phyloP scores from a whole-genome alignment of 2,888 invertebrate species.

The Aphrophora alni region DNA sequence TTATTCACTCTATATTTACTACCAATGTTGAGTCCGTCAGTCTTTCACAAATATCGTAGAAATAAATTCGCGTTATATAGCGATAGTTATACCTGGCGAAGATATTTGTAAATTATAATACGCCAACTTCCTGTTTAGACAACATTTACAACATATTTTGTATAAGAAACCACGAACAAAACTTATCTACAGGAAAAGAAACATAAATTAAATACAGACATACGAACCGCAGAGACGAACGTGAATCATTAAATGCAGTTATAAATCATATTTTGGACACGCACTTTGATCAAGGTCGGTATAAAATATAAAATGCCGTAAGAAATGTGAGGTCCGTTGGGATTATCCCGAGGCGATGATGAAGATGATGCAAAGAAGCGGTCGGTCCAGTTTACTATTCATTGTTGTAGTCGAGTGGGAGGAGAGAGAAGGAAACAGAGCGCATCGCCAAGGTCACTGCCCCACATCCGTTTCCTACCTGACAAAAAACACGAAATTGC shows the following conservation, averaged over 20 bases:
- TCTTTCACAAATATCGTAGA: no score
- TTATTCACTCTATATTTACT: no score
- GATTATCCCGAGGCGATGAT: background rate
- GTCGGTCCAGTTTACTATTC: background rate
- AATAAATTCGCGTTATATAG: no score
- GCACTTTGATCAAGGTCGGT: background rate
- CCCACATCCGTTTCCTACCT: slow-evolving; percentile 9
- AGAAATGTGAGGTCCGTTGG: background rate
- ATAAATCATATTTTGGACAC: background rate
- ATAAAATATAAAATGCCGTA: background rate
- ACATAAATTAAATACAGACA: background rate
- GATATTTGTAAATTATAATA: no score
- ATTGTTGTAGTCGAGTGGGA: background rate
- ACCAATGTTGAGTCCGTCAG: no score
- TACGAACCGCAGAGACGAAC: background rate
- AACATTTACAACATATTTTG: no score
- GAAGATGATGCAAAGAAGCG: background rate
- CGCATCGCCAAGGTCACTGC: slow-evolving; percentile 34
- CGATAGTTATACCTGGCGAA: no score
- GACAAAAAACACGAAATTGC: background rate
- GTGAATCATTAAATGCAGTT: background rate
- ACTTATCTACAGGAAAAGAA: background rate
- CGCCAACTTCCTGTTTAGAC: no score
- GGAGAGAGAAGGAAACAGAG: slow-evolving; percentile 27
- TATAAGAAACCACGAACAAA: background rate